Evolutionary conservation across 2,888 invertebrate genomes (phyloP).

Genomic region (Lepetodrilus schrolli): DNA sequence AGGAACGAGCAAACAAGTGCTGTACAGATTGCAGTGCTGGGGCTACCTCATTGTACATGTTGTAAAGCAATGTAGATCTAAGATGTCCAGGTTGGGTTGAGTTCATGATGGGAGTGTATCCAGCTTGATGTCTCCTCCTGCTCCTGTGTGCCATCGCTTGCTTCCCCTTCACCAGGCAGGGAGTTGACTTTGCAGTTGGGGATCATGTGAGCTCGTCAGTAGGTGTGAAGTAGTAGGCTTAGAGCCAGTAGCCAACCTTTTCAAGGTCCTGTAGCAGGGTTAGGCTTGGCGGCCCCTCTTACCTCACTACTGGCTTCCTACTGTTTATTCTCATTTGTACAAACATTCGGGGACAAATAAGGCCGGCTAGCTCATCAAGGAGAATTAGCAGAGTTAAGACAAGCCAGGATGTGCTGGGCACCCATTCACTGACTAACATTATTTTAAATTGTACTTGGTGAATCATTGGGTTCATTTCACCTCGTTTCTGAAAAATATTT

Average conservation of each 20-base stretch:
- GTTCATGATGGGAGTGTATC: too few species aligned
- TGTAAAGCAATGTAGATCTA: too few species aligned
- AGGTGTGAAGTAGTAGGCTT: not conserved
- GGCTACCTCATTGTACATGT: too few species aligned
- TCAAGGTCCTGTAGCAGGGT: not conserved
- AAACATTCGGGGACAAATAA: constrained; percentile 18
- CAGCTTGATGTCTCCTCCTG: too few species aligned
- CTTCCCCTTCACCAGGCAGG: not conserved
- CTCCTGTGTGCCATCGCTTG: too few species aligned
- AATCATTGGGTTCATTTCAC: too few species aligned
- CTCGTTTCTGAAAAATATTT: too few species aligned
- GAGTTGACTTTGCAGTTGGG: not conserved
- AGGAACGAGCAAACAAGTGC: too few species aligned
- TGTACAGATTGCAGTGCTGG: too few species aligned
- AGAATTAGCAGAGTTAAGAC: constrained; percentile 23
- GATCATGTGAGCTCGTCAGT: not conserved
- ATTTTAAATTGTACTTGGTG: too few species aligned
- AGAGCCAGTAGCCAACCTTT: not conserved
- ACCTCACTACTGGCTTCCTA: not conserved
- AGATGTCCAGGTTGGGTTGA: too few species aligned
- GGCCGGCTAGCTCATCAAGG: constrained; percentile 14
- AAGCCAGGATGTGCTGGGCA: not conserved
- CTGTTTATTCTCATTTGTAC: constrained; percentile 25
- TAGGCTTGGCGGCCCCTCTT: constrained; percentile 1
- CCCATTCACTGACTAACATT: too few species aligned